Conservation (phyloP, 2,797 vertebrate genomes). For the Eupleurogrammus muticus region DNA sequence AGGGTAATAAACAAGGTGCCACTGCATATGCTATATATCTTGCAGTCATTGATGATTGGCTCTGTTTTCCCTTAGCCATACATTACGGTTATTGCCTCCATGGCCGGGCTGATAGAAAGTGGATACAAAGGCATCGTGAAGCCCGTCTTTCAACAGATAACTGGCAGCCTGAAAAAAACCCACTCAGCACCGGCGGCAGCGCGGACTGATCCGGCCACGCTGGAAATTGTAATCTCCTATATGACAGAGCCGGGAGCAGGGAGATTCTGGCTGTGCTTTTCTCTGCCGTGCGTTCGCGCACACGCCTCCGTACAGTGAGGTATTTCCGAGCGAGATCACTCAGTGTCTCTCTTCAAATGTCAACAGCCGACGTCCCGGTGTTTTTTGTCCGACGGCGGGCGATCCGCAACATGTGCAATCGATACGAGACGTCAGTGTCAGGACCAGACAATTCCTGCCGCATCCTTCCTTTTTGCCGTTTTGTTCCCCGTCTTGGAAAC, state of each 20-base stretch:
- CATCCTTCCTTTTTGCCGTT: conserved; percentile 28
- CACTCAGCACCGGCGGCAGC: conserved; percentile 73
- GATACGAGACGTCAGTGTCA: conserved; percentile 54
- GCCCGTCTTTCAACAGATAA: conserved; percentile 84
- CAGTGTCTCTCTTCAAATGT: conserved; percentile 48
- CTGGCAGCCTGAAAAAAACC: conserved; percentile 83
- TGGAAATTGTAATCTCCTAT: conserved; percentile 77
- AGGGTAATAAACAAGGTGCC: conserved; percentile 84
- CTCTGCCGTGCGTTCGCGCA: conserved; percentile 17
- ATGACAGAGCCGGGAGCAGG: conserved; percentile 59
- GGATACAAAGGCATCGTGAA: conserved; percentile 82
- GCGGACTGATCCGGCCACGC: conserved; percentile 75
- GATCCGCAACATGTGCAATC: conserved; percentile 57
- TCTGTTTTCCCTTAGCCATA: conserved; percentile 85
- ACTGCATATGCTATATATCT: conserved; percentile 86
- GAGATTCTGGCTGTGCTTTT: conserved; percentile 43
- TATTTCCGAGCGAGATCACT: conserved; percentile 51
- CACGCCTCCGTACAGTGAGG: conserved; percentile 30
- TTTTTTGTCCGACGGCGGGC: conserved; percentile 55
- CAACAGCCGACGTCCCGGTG: conserved; percentile 45
- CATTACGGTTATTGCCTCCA: conserved; percentile 87
- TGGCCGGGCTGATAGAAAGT: conserved; percentile 82
- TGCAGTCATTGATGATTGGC: conserved; percentile 88
- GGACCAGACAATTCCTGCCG: conserved; percentile 31
- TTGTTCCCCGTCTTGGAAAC: conserved; percentile 41